Conservation (phyloP, 1,140 invertebrate species). For the Drosophila fuyamai region DNA sequence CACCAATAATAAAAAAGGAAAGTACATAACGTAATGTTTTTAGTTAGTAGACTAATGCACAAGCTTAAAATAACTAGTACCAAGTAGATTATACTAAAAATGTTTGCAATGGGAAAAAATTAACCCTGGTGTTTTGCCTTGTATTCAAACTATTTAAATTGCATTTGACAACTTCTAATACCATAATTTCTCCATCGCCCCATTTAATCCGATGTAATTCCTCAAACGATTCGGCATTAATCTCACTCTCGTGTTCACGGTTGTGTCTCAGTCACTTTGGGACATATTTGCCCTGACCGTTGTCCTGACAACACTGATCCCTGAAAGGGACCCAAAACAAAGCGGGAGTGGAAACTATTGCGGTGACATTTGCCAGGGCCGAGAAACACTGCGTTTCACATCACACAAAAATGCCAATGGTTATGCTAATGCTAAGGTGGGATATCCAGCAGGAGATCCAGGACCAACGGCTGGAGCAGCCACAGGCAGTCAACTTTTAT, state of each 20-base stretch:
- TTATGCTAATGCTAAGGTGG: slow-evolving; percentile 55
- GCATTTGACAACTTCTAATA: slow-evolving; percentile 9
- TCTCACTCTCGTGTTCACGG: slow-evolving; percentile 12
- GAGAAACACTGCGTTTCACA: slow-evolving; percentile 37
- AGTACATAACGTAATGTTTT: background rate
- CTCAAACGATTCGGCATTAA: slow-evolving; percentile 18
- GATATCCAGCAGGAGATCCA: slow-evolving; percentile 22
- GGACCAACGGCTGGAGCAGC: slow-evolving; percentile 17
- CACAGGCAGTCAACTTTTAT: slow-evolving; percentile 68
- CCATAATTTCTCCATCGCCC: background rate
- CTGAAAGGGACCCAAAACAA: slow-evolving; percentile 19
- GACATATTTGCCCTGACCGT: slow-evolving; percentile 25
- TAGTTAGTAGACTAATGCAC: background rate
- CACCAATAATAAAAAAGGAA: no score
- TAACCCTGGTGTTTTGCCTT: no score
- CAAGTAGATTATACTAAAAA: no score
- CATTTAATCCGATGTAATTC: slow-evolving; percentile 2
- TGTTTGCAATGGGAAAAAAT: no score
- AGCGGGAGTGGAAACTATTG: slow-evolving; percentile 28
- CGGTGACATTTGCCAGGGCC: slow-evolving; percentile 31
- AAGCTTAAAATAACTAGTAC: no score
- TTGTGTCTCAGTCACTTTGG: slow-evolving; percentile 5
- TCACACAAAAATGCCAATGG: slow-evolving; percentile 55
- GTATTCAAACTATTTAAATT: background rate
- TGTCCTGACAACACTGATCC: slow-evolving; percentile 46